A percentile compares a stretch with the other conserved stretches of the same genome.
Conservation (phyloP, 2,113 vertebrate genomes). For the Anhinga anhinga region DNA sequence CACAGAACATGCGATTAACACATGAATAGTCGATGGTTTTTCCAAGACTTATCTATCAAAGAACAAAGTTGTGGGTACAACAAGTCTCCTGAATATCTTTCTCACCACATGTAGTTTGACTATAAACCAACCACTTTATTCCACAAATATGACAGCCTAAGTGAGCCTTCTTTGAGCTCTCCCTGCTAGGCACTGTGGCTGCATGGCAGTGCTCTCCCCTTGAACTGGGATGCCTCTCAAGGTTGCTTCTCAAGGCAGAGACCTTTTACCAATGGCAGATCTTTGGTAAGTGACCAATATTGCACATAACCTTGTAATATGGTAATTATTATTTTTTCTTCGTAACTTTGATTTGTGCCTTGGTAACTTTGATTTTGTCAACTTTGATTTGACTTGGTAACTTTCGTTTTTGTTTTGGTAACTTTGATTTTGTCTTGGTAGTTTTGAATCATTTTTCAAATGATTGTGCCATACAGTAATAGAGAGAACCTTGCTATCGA, state of each 20-base stretch:
- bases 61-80: background rate
- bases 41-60: background rate
- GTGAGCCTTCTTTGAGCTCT: background rate
- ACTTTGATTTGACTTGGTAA: background rate
- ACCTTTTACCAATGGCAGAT: background rate
- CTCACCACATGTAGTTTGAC: background rate
- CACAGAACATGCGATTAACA: background rate
- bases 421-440: background rate
- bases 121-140: background rate
- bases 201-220: too few relatives aligned
- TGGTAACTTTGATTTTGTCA: too few relatives aligned
- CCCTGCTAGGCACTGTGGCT: too few relatives aligned
- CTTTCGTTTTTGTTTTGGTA: background rate
- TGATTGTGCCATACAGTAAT: background rate
- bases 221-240: too few relatives aligned
- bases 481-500: background rate
- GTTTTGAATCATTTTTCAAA: background rate
- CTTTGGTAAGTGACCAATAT: background rate
- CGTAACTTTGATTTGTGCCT: too few relatives aligned
- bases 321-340: background rate
- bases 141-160: background rate
- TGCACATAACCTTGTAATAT: background rate
- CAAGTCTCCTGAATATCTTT: background rate
- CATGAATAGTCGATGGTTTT: too few relatives aligned
- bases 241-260: background rate